Percentiles rank a stretch among this genome's conserved stretches.
Conservation (phyloP, 2,797 vertebrate genomes). For the Allobates femoralis region DNA sequence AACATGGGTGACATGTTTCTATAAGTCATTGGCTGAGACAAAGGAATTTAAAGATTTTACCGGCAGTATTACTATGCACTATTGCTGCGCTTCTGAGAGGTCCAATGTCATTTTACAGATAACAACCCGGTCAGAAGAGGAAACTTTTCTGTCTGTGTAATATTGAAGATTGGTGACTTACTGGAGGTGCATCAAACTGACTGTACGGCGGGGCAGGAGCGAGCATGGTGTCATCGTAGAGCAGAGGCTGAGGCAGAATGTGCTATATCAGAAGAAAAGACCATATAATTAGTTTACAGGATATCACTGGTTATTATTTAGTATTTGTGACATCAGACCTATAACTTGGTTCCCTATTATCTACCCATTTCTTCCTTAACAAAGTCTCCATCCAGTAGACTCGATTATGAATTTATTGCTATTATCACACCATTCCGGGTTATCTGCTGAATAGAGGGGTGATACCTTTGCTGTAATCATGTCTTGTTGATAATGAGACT, state of each 20-base stretch:
- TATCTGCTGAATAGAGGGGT: no score
- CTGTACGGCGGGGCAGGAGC: constrained; percentile 89
- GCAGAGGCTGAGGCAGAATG: constrained; percentile 72
- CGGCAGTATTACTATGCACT: background rate
- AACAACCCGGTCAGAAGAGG: background rate
- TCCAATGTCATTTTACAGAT: background rate
- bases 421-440: no score
- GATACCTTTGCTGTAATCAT: no score
- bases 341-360: no score
- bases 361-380: no score
- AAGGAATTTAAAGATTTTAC: background rate
- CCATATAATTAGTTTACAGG: background rate
- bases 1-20: background rate
- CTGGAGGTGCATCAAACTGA: constrained; percentile 87
- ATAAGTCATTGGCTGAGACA: background rate
- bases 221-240: constrained; percentile 80
- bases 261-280: constrained; percentile 64
- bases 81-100: background rate
- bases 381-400: no score
- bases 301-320: background rate
- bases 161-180: constrained; percentile 67
- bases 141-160: background rate
- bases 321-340: no score
- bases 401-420: no score
- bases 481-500: no score